These are phyloP conservation scores for Magallana ariakensis DNA, from an alignment of 1,140 invertebrate species.

Conservation along the genomic window DNA sequence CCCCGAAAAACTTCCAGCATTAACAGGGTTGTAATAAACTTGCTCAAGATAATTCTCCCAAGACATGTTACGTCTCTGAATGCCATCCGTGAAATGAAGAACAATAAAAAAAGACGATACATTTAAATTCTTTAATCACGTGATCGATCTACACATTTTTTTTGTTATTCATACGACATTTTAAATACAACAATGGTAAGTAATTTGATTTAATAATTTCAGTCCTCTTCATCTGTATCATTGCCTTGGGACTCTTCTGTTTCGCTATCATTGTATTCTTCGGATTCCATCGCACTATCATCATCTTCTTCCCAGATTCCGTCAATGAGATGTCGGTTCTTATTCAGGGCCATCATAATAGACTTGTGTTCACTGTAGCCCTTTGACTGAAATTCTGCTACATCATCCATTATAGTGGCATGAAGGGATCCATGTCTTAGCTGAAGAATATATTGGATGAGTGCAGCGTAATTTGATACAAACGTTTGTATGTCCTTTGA, in stretches of 20 bases:
- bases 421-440: slow-evolving; percentile 25
- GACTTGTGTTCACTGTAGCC: slow-evolving; percentile 11
- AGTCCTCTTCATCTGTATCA: background rate
- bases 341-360: slow-evolving; percentile 37
- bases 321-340: slow-evolving; percentile 19
- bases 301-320: slow-evolving; percentile 9
- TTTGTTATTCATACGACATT: too few species aligned
- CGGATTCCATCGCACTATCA: too few species aligned
- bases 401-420: slow-evolving; percentile 33
- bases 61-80: slow-evolving; percentile 2
- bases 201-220: too few species aligned
- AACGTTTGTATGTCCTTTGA: background rate
- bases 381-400: too few species aligned
- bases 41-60: slow-evolving; percentile 40
- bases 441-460: slow-evolving; percentile 13
- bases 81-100: background rate
- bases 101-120: too few species aligned
- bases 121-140: too few species aligned
- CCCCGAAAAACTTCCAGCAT: slow-evolving; percentile 41
- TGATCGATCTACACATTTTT: too few species aligned
- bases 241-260: background rate
- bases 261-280: background rate
- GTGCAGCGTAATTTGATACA: background rate
- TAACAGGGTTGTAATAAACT: too few species aligned
- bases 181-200: too few species aligned